Percentiles rank a stretch among this genome's conserved stretches.
Conservation (phyloP, 2,113 vertebrate species). For the Silurus meridionalis region DNA sequence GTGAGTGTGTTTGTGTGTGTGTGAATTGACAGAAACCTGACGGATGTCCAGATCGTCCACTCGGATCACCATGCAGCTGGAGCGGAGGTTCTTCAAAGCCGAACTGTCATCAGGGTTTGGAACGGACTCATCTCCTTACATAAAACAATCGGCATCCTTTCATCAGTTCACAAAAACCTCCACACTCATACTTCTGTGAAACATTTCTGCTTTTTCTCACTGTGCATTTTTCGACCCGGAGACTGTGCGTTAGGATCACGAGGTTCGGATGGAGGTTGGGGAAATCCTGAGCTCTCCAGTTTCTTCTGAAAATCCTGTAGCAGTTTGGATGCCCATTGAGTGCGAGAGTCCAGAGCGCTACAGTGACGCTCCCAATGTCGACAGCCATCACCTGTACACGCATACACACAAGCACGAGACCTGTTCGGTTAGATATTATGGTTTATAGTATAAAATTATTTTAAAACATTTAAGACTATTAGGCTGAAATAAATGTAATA, state of each 20-base stretch:
- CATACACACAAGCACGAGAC: not conserved
- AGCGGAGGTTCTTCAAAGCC: constrained; percentile 83
- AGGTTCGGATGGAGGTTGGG: constrained; percentile 58
- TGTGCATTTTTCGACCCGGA: constrained; percentile 65
- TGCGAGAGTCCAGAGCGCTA: constrained; percentile 88
- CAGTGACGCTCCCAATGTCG: constrained; percentile 91
- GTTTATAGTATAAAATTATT: too few species aligned
- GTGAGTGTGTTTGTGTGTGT: not conserved
- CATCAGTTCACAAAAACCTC: not conserved
- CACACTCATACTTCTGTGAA: not conserved
- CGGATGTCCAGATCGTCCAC: constrained; percentile 93
- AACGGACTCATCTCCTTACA: constrained; percentile 59
- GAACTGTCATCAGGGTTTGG: constrained; percentile 63
- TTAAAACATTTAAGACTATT: not conserved
- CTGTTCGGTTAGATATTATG: not conserved
- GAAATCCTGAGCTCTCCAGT: constrained; percentile 71
- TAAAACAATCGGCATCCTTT: not conserved
- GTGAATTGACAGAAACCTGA: constrained; percentile 74
- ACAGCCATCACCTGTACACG: constrained; percentile 77
- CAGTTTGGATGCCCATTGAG: constrained; percentile 85
- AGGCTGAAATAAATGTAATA: not conserved
- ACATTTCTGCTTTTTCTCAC: constrained; percentile 48
- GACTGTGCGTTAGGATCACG: constrained; percentile 60
- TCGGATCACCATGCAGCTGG: constrained; percentile 86
- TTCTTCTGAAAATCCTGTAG: constrained; percentile 84